phyloP scores from a whole-genome alignment of 2,888 invertebrate genomes.

The Trachelus troglodyta region DNA sequence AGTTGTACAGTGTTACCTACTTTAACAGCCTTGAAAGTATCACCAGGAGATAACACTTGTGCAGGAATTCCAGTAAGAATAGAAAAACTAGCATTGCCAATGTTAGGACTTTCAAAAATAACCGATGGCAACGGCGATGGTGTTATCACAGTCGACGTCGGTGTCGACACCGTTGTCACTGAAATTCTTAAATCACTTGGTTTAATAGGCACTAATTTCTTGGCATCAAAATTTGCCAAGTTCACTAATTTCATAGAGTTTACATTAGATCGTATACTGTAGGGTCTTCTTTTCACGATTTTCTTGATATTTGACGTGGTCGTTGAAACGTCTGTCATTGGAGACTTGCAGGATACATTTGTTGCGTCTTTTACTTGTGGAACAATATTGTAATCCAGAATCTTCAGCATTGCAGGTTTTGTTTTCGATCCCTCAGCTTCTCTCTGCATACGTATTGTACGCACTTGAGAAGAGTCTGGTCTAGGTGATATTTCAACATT shows the following conservation, averaged over 20 bases:
- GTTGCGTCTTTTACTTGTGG: background rate
- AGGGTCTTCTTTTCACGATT: conserved; percentile 31
- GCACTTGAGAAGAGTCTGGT: background rate
- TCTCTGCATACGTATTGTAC: background rate
- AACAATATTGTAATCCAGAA: conserved; percentile 15
- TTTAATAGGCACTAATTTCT: conserved; percentile 46
- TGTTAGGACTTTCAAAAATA: conserved; percentile 23
- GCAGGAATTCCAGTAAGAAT: conserved; percentile 42
- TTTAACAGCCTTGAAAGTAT: conserved; percentile 52
- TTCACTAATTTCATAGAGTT: conserved; percentile 41
- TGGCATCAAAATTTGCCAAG: conserved; percentile 43
- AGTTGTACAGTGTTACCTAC: conserved; percentile 53
- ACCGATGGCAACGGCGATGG: conserved; percentile 29
- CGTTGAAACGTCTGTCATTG: conserved; percentile 15
- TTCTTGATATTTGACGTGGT: conserved; percentile 4
- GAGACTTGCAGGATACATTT: conserved; percentile 22
- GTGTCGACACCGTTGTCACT: conserved; percentile 5
- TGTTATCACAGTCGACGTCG: background rate
- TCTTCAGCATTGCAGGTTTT: conserved; percentile 10
- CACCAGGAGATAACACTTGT: conserved; percentile 45
- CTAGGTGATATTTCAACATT: background rate
- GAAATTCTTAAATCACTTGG: conserved; percentile 41
- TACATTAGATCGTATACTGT: conserved; percentile 30
- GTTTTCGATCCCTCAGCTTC: background rate
- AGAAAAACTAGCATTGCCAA: conserved; percentile 34